Evolutionary conservation across 2,888 invertebrate genomes (phyloP).

Genomic region (Ochropacha duplaris): DNA sequence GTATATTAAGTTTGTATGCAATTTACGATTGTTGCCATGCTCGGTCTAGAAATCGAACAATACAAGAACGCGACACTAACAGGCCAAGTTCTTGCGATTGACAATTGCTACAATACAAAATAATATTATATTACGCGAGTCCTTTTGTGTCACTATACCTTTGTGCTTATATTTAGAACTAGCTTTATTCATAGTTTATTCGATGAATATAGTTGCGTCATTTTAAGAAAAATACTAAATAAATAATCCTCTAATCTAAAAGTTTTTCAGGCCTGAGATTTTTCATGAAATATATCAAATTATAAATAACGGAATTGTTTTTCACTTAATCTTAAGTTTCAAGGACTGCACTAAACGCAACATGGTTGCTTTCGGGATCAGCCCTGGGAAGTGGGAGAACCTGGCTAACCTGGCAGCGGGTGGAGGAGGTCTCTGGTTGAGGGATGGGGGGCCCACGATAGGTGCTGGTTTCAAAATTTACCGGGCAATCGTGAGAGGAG

Average conservation of each 20-base stretch:
- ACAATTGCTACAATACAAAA: conserved; percentile 59
- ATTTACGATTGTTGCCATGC: conserved; percentile 12
- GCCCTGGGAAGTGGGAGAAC: no score
- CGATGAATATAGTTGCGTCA: conserved; percentile 27
- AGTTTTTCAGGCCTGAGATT: no score
- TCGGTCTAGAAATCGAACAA: conserved; percentile 53
- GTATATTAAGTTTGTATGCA: conserved; percentile 4
- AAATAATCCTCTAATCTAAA: background rate
- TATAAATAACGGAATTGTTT: no score
- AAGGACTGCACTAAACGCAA: no score
- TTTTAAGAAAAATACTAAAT: conserved; percentile 8
- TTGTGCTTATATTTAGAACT: conserved; percentile 38
- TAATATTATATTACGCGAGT: conserved; percentile 45
- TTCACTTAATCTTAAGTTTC: no score
- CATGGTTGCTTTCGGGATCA: no score
- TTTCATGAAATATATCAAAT: no score
- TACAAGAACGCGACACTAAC: conserved; percentile 45
- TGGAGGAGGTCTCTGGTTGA: no score
- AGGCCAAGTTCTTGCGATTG: conserved; percentile 62
- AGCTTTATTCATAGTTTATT: conserved; percentile 22
- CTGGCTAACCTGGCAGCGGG: no score
- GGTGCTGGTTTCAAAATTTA: no score
- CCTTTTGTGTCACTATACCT: conserved; percentile 46
- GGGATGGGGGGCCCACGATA: no score
- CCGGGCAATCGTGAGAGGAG: no score